Conservation (phyloP, 2,888 invertebrate species). For the Callyntrura guangdongensis region DNA sequence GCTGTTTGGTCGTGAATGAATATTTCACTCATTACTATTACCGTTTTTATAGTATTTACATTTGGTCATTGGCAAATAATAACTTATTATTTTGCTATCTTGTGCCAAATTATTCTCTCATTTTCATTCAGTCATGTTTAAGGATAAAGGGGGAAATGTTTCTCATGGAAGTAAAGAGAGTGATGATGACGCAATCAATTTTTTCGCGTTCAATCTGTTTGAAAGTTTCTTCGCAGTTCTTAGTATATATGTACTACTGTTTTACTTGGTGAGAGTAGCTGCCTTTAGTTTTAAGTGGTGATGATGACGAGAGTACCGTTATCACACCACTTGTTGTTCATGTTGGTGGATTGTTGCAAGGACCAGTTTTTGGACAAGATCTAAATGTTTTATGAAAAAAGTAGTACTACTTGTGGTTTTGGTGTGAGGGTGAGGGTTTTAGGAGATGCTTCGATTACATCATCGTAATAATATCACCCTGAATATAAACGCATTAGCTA, state of each 20-base stretch:
- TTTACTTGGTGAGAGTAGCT: neutral
- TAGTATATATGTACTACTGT: neutral
- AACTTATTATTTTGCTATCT: neutral
- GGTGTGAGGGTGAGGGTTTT: neutral
- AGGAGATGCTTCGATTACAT: constrained; percentile 43
- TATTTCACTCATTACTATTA: too few species aligned
- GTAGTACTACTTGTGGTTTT: constrained; percentile 63
- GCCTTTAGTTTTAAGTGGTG: neutral
- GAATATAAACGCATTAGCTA: neutral
- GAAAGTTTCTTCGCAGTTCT: neutral
- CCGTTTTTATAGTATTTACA: too few species aligned
- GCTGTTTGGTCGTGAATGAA: too few species aligned
- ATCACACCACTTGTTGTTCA: constrained; percentile 47
- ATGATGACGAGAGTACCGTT: constrained; percentile 63
- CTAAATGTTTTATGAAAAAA: constrained; percentile 39
- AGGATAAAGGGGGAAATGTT: neutral
- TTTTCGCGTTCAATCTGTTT: neutral
- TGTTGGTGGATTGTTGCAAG: constrained; percentile 38
- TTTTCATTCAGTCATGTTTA: neutral
- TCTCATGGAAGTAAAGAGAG: constrained; percentile 17
- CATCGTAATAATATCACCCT: constrained; percentile 32
- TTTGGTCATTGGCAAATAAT: too few species aligned
- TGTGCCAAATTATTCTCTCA: neutral
- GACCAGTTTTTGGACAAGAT: constrained; percentile 74
- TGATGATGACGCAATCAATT: neutral